Evolutionary conservation across 2,888 invertebrate genomes (phyloP), one percentile per base, ranked within the genome.

Genomic region (Micoletzkya japonica): DNA sequence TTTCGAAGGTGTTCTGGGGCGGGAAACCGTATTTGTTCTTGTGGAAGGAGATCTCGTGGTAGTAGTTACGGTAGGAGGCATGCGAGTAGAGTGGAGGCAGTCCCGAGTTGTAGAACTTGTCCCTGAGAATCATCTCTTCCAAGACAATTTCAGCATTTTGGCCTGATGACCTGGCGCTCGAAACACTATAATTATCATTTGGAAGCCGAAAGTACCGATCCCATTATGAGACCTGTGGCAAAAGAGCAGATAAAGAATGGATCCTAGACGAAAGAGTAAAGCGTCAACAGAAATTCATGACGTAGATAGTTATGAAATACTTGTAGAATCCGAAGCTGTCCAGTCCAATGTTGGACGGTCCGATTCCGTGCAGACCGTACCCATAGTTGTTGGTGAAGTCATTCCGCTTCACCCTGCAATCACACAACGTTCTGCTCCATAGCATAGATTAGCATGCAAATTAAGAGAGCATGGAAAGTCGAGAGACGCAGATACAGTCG

Each of bases 331-430:
- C 81, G 68, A 74, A 79, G 70, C 79, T 79, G 64, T 81, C 81
- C 52, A 80, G 76, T 14, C 81, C 81, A 2, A 74, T 77, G 60
- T 81, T 81, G 2, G 77, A 70, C 0, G 81, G 81, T 6, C 81
- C 81, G 14, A 80, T 56, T 28, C 81, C 81, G 30, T 70, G 70
- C 1, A 77, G 77, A 1, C 81, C 81, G 56, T 81, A 81, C 26
- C 81, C 80, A 58, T 79, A 81, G 69, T 80, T 79, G 67, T 81
- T 81, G 14, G 80, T 79, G 74, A 81, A 81, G n/a, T 77, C 81
- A 66, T 81, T 81, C n/a, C 80, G 72, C 72, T 80, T 81, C 10
- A 74, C 70, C 10, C 77, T 67, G 54, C 36, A 67, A 50, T 32
- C 0, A 1, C 1, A n/a, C n/a, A n/a, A n/a, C n/a, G n/a, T n/a